These are phyloP conservation scores for Acleris cristana DNA, from an alignment of 2,888 invertebrate species.

Conservation along the genomic window DNA sequence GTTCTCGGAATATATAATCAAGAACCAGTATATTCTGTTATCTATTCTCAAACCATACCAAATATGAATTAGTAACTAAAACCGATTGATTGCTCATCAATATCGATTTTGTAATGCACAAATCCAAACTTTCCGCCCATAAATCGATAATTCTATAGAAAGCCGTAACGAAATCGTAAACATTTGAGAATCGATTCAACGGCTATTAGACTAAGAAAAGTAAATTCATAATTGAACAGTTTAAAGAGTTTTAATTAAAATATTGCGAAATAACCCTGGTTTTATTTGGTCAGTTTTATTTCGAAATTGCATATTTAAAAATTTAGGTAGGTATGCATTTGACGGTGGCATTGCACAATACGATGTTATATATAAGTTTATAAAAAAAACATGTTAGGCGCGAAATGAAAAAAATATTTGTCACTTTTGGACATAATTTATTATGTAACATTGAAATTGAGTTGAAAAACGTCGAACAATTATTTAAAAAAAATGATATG, in stretches of 20 bases:
- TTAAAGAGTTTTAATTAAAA: background rate
- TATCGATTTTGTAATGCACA: slow-evolving; percentile 1
- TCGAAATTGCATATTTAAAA: background rate
- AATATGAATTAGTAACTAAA: background rate
- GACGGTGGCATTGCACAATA: no score
- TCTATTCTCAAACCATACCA: no score
- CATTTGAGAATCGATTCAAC: slow-evolving; percentile 11
- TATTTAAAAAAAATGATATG: no score
- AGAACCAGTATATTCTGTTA: no score
- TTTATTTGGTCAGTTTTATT: background rate
- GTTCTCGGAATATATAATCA: no score
- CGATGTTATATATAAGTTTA: no score
- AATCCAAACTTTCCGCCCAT: slow-evolving; percentile 1
- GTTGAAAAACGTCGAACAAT: no score
- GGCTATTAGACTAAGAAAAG: slow-evolving; percentile 18
- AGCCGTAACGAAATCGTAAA: slow-evolving; percentile 28
- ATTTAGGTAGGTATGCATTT: background rate
- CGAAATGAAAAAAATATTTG: no score
- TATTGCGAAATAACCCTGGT: slow-evolving; percentile 4
- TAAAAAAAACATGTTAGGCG: no score
- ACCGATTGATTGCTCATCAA: background rate
- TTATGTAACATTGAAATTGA: no score
- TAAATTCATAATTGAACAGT: slow-evolving; percentile 16
- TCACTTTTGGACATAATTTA: no score
- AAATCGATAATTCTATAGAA: slow-evolving; percentile 17